Evolutionary conservation across 2,888 invertebrate species (phyloP).

Genomic region (Lochmaea crataegi): DNA sequence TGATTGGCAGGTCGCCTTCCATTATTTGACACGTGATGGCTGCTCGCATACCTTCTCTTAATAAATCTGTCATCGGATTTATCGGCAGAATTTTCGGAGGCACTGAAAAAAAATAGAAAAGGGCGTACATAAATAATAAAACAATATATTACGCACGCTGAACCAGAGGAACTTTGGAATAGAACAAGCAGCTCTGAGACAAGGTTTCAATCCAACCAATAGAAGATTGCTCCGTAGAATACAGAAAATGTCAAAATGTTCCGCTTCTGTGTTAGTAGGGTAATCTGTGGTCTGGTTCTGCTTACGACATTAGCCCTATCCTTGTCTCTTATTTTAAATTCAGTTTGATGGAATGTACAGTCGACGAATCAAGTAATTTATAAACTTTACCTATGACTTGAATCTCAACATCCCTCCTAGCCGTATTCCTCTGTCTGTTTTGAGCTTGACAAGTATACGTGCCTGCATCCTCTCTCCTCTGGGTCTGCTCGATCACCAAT

Average conservation of each 20-base stretch:
- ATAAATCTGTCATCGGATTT: constrained; percentile 82
- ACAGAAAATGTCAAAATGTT: too few species aligned
- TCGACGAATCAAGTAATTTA: background rate
- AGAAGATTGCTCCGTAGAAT: too few species aligned
- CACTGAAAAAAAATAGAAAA: constrained; percentile 68
- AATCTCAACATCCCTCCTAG: constrained; percentile 80
- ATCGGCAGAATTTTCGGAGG: constrained; percentile 88
- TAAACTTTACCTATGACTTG: constrained; percentile 74
- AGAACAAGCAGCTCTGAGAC: too few species aligned
- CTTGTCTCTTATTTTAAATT: too few species aligned
- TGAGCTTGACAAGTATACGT: constrained; percentile 91
- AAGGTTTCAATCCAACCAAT: too few species aligned
- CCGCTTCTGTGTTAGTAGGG: background rate
- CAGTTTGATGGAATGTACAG: background rate
- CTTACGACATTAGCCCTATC: too few species aligned
- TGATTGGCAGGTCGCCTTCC: constrained; percentile 92
- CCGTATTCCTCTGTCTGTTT: constrained; percentile 84
- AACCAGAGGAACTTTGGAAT: too few species aligned
- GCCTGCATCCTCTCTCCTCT: constrained; percentile 86
- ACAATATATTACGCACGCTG: too few species aligned
- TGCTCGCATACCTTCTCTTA: constrained; percentile 87
- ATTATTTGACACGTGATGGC: constrained; percentile 92
- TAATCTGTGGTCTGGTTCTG: background rate
- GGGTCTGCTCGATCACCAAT: constrained; percentile 86
- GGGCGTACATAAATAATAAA: constrained; percentile 10